Percentiles rank a stretch among this genome's conserved stretches.
phyloP scores from a whole-genome alignment of 2,113 vertebrate genomes.

The Prietella phreatophila region DNA sequence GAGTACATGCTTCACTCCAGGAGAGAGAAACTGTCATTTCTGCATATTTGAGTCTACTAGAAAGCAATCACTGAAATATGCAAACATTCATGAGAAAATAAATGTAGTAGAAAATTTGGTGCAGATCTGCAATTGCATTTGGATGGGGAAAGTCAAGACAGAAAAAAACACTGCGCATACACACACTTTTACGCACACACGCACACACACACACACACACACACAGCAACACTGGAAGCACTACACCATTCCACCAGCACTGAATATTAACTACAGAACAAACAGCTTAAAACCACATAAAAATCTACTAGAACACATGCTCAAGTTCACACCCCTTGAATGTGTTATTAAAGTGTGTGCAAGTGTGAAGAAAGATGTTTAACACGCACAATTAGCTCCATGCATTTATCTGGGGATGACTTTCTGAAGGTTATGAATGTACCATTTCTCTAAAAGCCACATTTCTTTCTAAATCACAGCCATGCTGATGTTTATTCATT shows the following conservation, averaged over 20 bases:
- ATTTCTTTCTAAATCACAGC: not conserved
- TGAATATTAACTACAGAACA: constrained; percentile 39
- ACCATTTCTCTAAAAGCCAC: not conserved
- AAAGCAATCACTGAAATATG: constrained; percentile 71
- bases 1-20: constrained; percentile 52
- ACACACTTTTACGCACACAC: not conserved
- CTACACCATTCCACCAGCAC: constrained; percentile 38
- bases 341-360: constrained; percentile 26
- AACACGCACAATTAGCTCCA: constrained; percentile 33
- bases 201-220: not conserved
- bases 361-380: constrained; percentile 21
- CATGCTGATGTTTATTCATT: not conserved
- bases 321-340: constrained; percentile 22
- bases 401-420: constrained; percentile 1
- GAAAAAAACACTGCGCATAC: not conserved
- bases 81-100: constrained; percentile 74
- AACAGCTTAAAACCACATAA: constrained; percentile 23
- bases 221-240: constrained; percentile 32
- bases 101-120: constrained; percentile 70
- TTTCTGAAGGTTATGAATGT: constrained; percentile 12
- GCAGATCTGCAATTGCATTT: constrained; percentile 69
- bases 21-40: constrained; percentile 51
- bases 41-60: constrained; percentile 64
- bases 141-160: constrained; percentile 60
- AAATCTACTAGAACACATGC: constrained; percentile 13